Conservation (phyloP, 1,140 invertebrate species). For the Bombus confusus region DNA sequence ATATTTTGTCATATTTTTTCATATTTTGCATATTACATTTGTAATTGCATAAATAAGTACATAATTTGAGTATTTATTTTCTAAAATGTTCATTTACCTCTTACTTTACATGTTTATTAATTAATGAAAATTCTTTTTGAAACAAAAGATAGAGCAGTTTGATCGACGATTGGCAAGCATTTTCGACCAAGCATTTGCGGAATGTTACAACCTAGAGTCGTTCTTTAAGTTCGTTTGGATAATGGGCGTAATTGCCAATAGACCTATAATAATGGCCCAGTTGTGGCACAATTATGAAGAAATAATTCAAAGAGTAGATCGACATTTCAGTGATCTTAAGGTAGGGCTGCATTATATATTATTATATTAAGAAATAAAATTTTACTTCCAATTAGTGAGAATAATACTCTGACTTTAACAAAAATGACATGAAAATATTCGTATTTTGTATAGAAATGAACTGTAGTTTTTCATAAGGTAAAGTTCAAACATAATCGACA, state of each 20-base stretch:
- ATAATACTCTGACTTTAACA: too few species aligned
- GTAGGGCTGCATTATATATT: slow-evolving; percentile 61
- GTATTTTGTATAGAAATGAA: too few species aligned
- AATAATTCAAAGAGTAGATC: slow-evolving; percentile 85
- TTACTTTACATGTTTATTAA: not conserved
- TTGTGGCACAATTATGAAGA: slow-evolving; percentile 84
- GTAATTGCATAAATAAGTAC: too few species aligned
- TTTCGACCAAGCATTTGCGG: slow-evolving; percentile 89
- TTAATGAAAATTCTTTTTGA: not conserved
- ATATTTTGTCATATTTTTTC: not conserved
- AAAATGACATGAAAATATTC: too few species aligned
- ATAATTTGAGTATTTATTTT: not conserved
- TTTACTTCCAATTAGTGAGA: not conserved
- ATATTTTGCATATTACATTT: not conserved
- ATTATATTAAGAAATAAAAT: not conserved
- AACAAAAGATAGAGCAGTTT: slow-evolving; percentile 84
- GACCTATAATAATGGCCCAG: slow-evolving; percentile 88
- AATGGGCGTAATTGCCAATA: slow-evolving; percentile 87
- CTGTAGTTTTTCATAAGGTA: too few species aligned
- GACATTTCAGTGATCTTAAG: slow-evolving; percentile 86
- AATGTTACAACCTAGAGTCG: slow-evolving; percentile 88
- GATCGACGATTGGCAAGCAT: slow-evolving; percentile 90
- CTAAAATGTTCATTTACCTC: not conserved
- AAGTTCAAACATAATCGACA: too few species aligned
- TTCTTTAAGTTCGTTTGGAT: slow-evolving; percentile 88